Percentiles rank a stretch among this genome's conserved stretches.
Evolutionary conservation across 2,888 invertebrate genomes (phyloP).

Genomic region (Temnothorax ravouxi): DNA sequence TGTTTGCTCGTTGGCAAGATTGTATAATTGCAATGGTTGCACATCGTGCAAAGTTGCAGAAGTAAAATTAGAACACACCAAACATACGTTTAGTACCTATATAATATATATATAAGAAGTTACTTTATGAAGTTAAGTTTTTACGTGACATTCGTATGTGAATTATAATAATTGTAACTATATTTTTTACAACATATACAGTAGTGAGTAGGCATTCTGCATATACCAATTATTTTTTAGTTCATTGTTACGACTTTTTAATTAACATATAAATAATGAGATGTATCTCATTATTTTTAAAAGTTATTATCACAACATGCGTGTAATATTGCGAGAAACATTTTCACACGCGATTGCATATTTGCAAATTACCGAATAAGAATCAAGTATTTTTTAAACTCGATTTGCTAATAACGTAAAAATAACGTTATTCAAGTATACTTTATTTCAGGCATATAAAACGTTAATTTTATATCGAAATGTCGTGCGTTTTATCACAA

Average conservation of each 20-base stretch:
- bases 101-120: background rate
- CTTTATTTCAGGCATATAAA: background rate
- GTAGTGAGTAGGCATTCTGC: background rate
- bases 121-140: background rate
- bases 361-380: background rate
- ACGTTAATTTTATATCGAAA: background rate
- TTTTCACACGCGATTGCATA: background rate
- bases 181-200: background rate
- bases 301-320: background rate
- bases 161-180: background rate
- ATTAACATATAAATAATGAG: constrained; percentile 10
- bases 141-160: background rate
- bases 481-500: background rate
- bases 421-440: background rate
- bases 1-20: constrained; percentile 12
- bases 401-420: background rate
- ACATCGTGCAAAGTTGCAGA: constrained; percentile 1
- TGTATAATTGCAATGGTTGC: constrained; percentile 22
- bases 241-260: background rate
- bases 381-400: constrained; percentile 4
- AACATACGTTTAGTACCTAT: background rate
- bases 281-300: background rate
- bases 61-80: constrained; percentile 29
- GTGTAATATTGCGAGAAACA: background rate
- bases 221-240: background rate